Evolutionary conservation across 2,888 invertebrate genomes (phyloP).

Genomic region (Bursaphelenchus okinawaensis): DNA sequence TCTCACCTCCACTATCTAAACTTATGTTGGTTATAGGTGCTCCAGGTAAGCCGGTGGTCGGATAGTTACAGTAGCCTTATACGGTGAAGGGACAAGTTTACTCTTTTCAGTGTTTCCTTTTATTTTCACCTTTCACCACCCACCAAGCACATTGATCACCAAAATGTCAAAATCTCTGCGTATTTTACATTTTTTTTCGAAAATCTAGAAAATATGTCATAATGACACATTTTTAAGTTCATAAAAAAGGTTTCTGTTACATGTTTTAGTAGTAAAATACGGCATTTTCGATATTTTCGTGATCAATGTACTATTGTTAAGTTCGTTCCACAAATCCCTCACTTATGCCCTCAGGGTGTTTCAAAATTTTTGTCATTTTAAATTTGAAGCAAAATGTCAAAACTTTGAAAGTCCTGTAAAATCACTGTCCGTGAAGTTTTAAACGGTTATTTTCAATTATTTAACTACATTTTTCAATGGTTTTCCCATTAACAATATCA

Average conservation of each 20-base stretch:
- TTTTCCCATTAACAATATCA: slow-evolving; percentile 26
- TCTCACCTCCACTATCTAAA: neutral
- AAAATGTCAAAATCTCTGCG: too few species aligned
- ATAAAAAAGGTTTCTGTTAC: too few species aligned
- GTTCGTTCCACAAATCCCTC: too few species aligned
- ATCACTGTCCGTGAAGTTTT: neutral
- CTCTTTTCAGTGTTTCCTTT: slow-evolving; percentile 14
- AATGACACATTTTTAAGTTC: too few species aligned
- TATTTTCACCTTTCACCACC: neutral
- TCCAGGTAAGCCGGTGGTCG: slow-evolving; percentile 54
- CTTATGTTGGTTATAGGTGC: slow-evolving; percentile 51
- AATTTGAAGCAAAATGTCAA: neutral
- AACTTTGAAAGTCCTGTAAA: neutral
- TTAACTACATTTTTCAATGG: slow-evolving; percentile 9
- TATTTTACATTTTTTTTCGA: too few species aligned
- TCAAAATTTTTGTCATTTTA: neutral
- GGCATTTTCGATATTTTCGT: too few species aligned
- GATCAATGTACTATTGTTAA: too few species aligned
- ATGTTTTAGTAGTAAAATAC: too few species aligned
- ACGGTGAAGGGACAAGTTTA: neutral
- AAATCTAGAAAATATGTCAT: too few species aligned
- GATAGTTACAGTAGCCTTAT: neutral
- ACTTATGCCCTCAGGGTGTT: too few species aligned
- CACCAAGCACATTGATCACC: too few species aligned
- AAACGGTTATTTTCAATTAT: neutral